phyloP scores from a whole-genome alignment of 2,113 vertebrate genomes.

The Nerophis lumbriciformis region DNA sequence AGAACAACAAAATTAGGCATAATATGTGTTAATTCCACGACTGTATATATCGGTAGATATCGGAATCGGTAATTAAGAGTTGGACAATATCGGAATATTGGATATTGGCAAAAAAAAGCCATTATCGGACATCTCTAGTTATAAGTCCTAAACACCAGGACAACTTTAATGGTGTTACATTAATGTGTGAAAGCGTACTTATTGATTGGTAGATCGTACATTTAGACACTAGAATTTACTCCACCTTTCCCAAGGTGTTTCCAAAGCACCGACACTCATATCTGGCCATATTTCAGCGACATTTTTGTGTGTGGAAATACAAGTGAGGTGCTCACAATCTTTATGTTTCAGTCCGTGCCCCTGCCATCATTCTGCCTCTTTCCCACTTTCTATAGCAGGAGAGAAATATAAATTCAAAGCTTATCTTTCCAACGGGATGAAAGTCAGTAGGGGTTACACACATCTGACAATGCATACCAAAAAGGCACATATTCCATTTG shows the following conservation, averaged over 20 bases:
- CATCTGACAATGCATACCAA: constrained; percentile 17
- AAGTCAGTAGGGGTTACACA: constrained; percentile 33
- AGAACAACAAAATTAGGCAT: too few species aligned
- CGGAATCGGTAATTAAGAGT: too few species aligned
- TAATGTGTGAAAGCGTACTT: constrained; percentile 7
- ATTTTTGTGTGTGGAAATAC: constrained; percentile 15
- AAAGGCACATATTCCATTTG: constrained; percentile 10
- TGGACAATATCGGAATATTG: too few species aligned
- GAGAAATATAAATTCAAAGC: constrained; percentile 31
- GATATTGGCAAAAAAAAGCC: too few species aligned
- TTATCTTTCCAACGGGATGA: constrained; percentile 55
- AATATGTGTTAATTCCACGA: too few species aligned
- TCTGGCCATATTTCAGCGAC: not conserved
- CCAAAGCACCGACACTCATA: not conserved
- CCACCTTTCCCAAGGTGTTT: not conserved
- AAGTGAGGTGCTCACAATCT: constrained; percentile 38
- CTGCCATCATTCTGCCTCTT: constrained; percentile 1
- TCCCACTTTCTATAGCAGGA: not conserved
- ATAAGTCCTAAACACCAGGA: too few species aligned
- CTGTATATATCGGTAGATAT: too few species aligned
- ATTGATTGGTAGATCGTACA: not conserved
- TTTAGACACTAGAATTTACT: not conserved
- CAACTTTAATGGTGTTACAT: not conserved
- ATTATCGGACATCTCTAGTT: too few species aligned
- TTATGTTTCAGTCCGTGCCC: constrained; percentile 49